phyloP scores from a whole-genome alignment of 2,113 vertebrate species.

The Panthera tigris region DNA sequence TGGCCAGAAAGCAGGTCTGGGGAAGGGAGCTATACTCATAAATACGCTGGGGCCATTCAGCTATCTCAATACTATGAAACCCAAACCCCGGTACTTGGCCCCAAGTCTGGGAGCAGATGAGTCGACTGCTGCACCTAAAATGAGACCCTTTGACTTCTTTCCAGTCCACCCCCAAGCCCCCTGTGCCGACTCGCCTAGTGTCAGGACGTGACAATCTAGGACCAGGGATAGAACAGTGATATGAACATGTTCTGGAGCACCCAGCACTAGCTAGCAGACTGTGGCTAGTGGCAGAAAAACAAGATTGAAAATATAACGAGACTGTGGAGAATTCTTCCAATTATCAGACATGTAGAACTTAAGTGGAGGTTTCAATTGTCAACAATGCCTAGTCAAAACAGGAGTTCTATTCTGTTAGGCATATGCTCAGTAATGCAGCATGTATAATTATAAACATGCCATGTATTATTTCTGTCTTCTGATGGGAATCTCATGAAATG shows the following conservation, averaged over 20 bases:
- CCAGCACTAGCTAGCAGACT: not conserved
- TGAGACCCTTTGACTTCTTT: not conserved
- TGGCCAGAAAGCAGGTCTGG: not conserved
- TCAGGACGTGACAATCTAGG: not conserved
- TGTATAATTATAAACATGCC: not conserved
- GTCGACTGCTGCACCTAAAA: not conserved
- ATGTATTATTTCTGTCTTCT: not conserved
- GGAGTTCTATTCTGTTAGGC: not conserved
- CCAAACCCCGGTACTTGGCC: not conserved
- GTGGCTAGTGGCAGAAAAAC: not conserved
- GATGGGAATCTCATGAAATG: not conserved
- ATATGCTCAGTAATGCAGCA: not conserved
- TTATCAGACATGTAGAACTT: not conserved
- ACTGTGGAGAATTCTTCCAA: not conserved
- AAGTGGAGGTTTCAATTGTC: not conserved
- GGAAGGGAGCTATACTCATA: not conserved
- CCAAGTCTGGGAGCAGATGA: not conserved
- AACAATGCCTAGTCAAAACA: not conserved
- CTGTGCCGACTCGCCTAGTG: not conserved
- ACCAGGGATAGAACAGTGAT: not conserved
- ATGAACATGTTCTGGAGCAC: not conserved
- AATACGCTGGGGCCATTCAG: not conserved
- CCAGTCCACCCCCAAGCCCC: rapidly evolving
- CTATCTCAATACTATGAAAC: not conserved
- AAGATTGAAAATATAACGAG: not conserved